These are phyloP conservation scores for Hypolimnas misippus DNA, from an alignment of 2,888 invertebrate species.

Conservation along the genomic window DNA sequence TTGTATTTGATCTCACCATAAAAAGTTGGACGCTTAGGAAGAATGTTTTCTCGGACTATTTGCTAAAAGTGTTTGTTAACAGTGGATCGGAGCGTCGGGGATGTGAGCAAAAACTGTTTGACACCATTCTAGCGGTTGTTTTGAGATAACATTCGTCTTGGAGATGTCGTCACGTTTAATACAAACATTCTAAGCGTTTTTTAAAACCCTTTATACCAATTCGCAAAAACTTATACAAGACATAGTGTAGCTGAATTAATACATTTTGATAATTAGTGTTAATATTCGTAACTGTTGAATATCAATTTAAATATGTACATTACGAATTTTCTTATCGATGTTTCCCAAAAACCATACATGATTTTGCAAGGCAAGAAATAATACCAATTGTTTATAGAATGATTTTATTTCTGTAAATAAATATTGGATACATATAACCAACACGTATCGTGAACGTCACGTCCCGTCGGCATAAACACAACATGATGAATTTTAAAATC, in stretches of 20 bases:
- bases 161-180: slow-evolving; percentile 19
- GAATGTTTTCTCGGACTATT: slow-evolving; percentile 38
- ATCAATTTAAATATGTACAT: too few relatives aligned
- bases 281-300: too few relatives aligned
- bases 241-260: too few relatives aligned
- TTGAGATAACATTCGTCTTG: slow-evolving; percentile 21
- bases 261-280: too few relatives aligned
- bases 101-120: slow-evolving; percentile 39
- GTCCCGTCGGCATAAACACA: slow-evolving; percentile 20
- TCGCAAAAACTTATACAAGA: too few relatives aligned
- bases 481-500: slow-evolving; percentile 31
- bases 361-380: too few relatives aligned
- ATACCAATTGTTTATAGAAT: too few relatives aligned
- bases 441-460: slow-evolving; percentile 14
- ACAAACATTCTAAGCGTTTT: slow-evolving; percentile 36
- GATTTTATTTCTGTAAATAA: too few relatives aligned
- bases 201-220: slow-evolving; percentile 33
- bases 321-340: too few relatives aligned
- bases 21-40: slow-evolving; percentile 41
- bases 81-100: slow-evolving; percentile 56
- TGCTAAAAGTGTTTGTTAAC: slow-evolving; percentile 67
- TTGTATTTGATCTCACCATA: slow-evolving; percentile 35
- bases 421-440: too few relatives aligned
- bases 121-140: slow-evolving; percentile 40
- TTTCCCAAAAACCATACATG: too few relatives aligned